Percentiles rank a stretch among this genome's conserved stretches.
phyloP scores from a whole-genome alignment of 2,797 vertebrate species.

The Muraenolepis orangiensis region DNA sequence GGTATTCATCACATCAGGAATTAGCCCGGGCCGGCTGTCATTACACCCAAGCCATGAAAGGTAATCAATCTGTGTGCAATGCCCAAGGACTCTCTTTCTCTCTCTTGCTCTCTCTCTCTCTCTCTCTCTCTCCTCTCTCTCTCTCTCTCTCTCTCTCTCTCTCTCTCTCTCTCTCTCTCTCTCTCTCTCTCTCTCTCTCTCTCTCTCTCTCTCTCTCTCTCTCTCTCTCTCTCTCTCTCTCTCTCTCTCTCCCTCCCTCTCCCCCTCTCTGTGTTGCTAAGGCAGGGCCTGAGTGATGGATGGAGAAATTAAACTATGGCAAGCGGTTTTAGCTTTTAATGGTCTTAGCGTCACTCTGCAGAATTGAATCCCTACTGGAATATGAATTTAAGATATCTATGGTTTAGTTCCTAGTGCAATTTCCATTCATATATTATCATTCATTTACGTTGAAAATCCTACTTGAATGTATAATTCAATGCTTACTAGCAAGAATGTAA shows the following conservation, averaged over 20 bases:
- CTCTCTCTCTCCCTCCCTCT: conserved; percentile 6
- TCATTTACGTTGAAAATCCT: too few species aligned
- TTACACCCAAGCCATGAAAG: conserved; percentile 58
- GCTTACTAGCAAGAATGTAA: too few species aligned
- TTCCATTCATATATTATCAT: too few species aligned
- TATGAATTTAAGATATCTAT: too few species aligned
- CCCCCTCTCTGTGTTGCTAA: conserved; percentile 22
- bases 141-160: conserved; percentile 13
- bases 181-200: conserved; percentile 13
- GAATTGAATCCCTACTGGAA: too few species aligned
- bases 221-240: conserved; percentile 13
- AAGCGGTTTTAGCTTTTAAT: too few species aligned
- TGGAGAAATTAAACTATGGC: conserved; percentile 49
- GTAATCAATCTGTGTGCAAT: conserved; percentile 63
- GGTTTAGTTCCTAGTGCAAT: too few species aligned
- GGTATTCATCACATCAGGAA: conserved; percentile 64
- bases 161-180: conserved; percentile 13
- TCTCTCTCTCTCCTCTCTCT: conserved; percentile 11
- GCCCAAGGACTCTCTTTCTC: conserved; percentile 39
- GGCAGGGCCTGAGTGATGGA: conserved; percentile 53
- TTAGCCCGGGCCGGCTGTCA: conserved; percentile 60
- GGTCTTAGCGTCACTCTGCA: too few species aligned
- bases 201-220: conserved; percentile 13
- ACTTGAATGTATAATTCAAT: too few species aligned
- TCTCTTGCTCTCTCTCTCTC: conserved; percentile 15